These are phyloP conservation scores for Corythornis cristatus DNA, from an alignment of 2,113 vertebrate genomes.

Conservation along the genomic window DNA sequence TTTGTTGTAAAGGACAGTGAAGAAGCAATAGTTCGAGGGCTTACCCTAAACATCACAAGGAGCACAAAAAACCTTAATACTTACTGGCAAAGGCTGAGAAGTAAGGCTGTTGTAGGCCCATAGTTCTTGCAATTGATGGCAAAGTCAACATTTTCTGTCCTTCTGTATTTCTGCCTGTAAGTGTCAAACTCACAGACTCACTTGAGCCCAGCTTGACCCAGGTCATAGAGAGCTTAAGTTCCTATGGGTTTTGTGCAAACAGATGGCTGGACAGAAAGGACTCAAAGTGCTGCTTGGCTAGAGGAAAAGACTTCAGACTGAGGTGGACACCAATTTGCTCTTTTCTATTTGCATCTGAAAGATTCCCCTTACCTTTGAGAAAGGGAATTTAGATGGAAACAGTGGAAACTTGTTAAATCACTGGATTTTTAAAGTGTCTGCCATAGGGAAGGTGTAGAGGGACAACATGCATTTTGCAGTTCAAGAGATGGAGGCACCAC, in stretches of 20 bases:
- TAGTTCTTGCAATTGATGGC: background rate
- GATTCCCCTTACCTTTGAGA: background rate
- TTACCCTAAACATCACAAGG: background rate
- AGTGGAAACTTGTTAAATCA: background rate
- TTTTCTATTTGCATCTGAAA: background rate
- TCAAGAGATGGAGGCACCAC: background rate
- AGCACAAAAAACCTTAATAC: background rate
- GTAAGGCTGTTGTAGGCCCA: background rate
- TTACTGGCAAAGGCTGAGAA: background rate
- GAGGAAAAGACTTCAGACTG: background rate
- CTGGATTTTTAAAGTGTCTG: background rate
- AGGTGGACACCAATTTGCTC: background rate
- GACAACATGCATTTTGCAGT: fast-evolving
- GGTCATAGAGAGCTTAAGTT: background rate
- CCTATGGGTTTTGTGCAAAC: background rate
- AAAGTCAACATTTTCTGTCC: background rate
- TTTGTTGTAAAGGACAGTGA: background rate
- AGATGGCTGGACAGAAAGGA: background rate
- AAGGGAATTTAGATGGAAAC: background rate
- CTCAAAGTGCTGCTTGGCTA: background rate
- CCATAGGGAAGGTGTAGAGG: background rate
- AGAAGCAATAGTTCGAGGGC: background rate
- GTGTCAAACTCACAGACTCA: fast-evolving
- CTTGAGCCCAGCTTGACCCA: background rate
- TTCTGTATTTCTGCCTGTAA: background rate